These are phyloP conservation scores for Anodontia alba DNA, from an alignment of 2,888 invertebrate genomes.

Conservation along the genomic window DNA sequence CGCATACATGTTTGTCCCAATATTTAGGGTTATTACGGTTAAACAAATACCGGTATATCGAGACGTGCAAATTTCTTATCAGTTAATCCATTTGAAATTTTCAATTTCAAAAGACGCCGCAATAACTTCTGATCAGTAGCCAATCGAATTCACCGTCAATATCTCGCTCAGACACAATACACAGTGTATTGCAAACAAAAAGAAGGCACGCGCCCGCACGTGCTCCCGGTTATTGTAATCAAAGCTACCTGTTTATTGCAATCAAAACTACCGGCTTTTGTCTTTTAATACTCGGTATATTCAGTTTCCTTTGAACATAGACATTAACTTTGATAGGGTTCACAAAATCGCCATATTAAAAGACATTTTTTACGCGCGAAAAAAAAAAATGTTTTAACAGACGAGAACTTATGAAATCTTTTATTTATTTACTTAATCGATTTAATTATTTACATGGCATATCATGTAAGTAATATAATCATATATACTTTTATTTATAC, in stretches of 20 bases:
- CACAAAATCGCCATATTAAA: no score
- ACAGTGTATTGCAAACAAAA: constrained; percentile 11
- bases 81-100: not conserved
- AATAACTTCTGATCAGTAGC: not conserved
- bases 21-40: no score
- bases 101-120: not conserved
- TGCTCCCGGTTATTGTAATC: not conserved
- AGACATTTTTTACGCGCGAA: no score
- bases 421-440: no score
- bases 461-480: no score
- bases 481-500: no score
- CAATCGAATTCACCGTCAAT: constrained; percentile 1
- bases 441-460: no score
- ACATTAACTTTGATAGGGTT: no score
- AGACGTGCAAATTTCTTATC: not conserved
- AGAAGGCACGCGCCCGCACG: not conserved
- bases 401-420: no score
- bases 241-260: not conserved
- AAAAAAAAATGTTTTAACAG: no score
- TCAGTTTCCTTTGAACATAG: not conserved
- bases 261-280: constrained; percentile 3
- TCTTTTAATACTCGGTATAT: not conserved
- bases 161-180: not conserved
- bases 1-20: no score
- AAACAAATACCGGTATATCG: no score